Percentiles rank a stretch among this genome's conserved stretches.
These are phyloP conservation scores for Pelagia noctiluca DNA, from an alignment of 30 jellyfish, hydroid and myxozoan genomes.

Conservation along the genomic window DNA sequence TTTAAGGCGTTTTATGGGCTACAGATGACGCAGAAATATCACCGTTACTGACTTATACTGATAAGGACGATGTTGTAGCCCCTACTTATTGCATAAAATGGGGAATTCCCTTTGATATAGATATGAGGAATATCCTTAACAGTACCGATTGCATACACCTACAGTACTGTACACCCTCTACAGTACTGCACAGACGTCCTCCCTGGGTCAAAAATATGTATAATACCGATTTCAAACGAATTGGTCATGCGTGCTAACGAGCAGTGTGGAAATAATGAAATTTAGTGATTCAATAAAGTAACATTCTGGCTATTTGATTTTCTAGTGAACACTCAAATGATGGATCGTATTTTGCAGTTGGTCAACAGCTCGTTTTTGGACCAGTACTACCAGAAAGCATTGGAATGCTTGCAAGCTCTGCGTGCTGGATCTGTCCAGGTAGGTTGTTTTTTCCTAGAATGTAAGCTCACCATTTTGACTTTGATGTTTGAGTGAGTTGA, in stretches of 20 bases:
- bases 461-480: background rate
- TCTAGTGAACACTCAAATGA: constrained; percentile 73
- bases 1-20: background rate
- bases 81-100: background rate
- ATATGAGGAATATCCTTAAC: background rate
- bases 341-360: constrained; percentile 64
- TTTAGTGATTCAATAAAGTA: background rate
- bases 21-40: background rate
- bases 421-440: constrained; percentile 72
- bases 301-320: background rate
- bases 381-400: constrained; percentile 83
- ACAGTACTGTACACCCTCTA: background rate
- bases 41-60: background rate
- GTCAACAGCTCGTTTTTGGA: constrained; percentile 85
- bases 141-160: background rate
- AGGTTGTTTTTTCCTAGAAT: background rate
- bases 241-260: too few species aligned
- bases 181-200: background rate
- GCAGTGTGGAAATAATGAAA: background rate
- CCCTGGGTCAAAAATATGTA: background rate
- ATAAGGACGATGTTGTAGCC: background rate
- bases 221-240: background rate
- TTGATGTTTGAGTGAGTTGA: background rate
- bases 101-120: background rate
- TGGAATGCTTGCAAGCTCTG: constrained; percentile 60